These are phyloP conservation scores for Alaudala cheleensis DNA, from an alignment of 2,113 vertebrate species.

Conservation along the genomic window DNA sequence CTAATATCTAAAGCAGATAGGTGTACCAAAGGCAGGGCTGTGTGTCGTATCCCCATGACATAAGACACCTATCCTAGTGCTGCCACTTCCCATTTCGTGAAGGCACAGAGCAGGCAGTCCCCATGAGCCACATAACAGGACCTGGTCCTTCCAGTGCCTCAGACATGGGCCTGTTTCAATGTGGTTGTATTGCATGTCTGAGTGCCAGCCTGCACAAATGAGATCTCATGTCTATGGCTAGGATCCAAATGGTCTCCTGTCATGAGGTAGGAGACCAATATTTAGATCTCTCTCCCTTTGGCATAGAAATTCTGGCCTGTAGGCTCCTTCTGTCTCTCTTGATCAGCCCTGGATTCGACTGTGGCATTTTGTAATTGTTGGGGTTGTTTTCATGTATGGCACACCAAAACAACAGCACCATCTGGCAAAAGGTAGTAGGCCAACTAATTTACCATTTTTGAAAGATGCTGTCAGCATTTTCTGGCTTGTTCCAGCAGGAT, in stretches of 20 bases:
- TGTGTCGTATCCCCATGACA: rapidly evolving
- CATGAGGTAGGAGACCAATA: neutral
- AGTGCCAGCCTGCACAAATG: neutral
- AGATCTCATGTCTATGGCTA: neutral
- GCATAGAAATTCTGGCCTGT: neutral
- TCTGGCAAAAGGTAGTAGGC: neutral
- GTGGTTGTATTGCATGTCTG: neutral
- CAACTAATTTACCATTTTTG: neutral
- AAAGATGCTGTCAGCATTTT: neutral
- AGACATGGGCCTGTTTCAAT: neutral
- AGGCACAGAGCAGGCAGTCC: neutral
- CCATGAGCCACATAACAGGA: neutral
- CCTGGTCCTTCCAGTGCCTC: neutral
- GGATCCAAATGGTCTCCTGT: neutral
- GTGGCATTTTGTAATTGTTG: neutral
- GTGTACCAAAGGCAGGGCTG: neutral
- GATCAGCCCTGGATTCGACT: neutral
- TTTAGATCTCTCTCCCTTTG: neutral
- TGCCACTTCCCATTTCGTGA: neutral
- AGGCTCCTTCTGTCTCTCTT: neutral
- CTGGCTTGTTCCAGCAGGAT: neutral
- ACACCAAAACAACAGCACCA: neutral
- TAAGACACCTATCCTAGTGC: neutral
- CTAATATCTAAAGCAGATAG: neutral
- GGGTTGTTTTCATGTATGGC: neutral